Evolutionary conservation across 1,140 invertebrate genomes (phyloP), one percentile per base, ranked within the genome.

Genomic region (Agrilus planipennis): DNA sequence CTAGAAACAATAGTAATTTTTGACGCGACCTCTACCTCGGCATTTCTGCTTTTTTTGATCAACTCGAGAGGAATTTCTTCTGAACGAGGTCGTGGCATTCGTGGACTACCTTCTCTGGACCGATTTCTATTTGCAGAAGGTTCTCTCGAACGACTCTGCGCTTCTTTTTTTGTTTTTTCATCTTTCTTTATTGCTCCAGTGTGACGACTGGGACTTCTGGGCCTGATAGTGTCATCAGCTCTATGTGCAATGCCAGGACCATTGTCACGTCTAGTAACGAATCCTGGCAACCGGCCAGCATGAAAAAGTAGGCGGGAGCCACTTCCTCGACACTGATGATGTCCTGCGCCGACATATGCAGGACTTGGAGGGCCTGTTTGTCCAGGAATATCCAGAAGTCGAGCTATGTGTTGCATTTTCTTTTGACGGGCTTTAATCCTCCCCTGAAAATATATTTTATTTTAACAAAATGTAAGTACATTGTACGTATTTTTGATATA

Each of bases 331-430:
- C 34, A 37, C 50, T 46, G 42, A 67, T 53, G 72, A 45, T 42
- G 53, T 44, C 38, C 65, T 47, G 34, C 63, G 17, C 22, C 66
- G 35, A 27, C 65, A 53, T 35, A 60, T 9, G 53, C 57, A n/a
- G 55, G 56, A 44, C 61, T 55, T n/a, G 70, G 71, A 27, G 64
- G 79, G 50, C 55, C 76, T 52, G 65, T 65, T 57, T 58, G 70
- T 52, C 73, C 75, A 0, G 72, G 69, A 42, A 95, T 83, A 55
- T 96, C 92, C 4, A 98, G 67, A 7, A 98, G 67, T 31, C 81
- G 76, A 4, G 89, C 91, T 39, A 98, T 96, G 62, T 93, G 86
- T 53, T 84, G 81, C 81, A 98, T 89, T 63, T 95, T 95, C 56
- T 89, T 86, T 55, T 92, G 87, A 2, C 92, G 73, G n/a, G 92